These are phyloP conservation scores for Drosophila nebulosa DNA, from an alignment of 1,140 invertebrate genomes.

Conservation along the genomic window DNA sequence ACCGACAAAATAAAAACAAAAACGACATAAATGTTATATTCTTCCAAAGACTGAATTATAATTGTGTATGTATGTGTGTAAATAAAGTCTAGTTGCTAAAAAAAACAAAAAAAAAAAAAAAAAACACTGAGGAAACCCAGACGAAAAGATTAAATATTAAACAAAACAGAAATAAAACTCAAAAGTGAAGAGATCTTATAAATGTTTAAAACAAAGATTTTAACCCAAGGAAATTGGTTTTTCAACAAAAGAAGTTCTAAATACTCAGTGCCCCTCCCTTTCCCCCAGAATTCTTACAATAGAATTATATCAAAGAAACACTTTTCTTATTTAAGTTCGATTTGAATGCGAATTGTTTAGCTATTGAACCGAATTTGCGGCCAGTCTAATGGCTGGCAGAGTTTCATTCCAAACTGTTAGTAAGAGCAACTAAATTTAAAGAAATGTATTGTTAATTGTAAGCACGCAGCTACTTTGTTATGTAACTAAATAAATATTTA, in stretches of 20 bases:
- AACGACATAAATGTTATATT: constrained; percentile 75
- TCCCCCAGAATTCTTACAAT: too few relatives aligned
- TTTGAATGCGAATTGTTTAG: background rate
- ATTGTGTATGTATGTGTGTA: constrained; percentile 69
- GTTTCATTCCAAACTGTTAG: constrained; percentile 16
- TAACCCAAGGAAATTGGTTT: background rate
- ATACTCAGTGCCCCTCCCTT: too few relatives aligned
- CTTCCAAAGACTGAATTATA: constrained; percentile 77
- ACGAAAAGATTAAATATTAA: too few relatives aligned
- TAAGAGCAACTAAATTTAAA: constrained; percentile 31
- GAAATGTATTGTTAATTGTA: constrained; percentile 59
- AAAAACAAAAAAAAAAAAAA: constrained; percentile 13
- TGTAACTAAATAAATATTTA: constrained; percentile 73
- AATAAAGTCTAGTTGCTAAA: constrained; percentile 58
- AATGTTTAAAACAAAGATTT: background rate
- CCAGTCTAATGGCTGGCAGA: too few relatives aligned
- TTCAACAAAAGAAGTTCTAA: too few relatives aligned
- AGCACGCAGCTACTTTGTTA: constrained; percentile 70
- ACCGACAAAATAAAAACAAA: constrained; percentile 32
- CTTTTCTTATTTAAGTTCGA: background rate
- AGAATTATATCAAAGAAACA: too few relatives aligned
- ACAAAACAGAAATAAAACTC: too few relatives aligned
- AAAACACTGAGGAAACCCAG: too few relatives aligned
- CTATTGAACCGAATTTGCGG: background rate
- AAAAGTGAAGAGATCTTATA: background rate